Base-by-base conservation (phyloP, 2,888 invertebrate genomes). In the Nomada fucata region DNA sequence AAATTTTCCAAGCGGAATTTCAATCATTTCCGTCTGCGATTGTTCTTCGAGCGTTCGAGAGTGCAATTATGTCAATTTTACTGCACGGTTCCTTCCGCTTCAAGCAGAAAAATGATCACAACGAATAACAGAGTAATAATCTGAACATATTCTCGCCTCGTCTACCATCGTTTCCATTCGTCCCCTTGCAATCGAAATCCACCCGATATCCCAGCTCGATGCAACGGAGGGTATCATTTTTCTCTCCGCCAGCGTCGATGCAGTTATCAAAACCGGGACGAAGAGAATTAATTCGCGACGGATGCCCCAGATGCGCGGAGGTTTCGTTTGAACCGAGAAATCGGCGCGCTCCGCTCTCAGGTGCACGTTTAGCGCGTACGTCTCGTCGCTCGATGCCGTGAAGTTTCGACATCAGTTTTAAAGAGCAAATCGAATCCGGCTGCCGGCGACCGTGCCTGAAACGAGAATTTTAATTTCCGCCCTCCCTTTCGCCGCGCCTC, bases 381-480 rank as follows among this genome's bases (percentile, higher is more conserved):
- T 73, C 42, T 42, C 23, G 9, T 29, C 42, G 47, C 53, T 53
- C 52, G 63, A 74, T 23, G 63, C 57, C 50, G 47, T 60, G 55
- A 60, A 72, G 44, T 80, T 79, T 20, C 68, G 9, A 42, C 68
- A 23, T 44, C 57, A 71, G 71, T 82, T 76, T 77, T 69, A 76
- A 76, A 57, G 59, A 53, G 44, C 36, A 68, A 50, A 42, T 55
- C 67, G 72, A 60, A 76, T 73, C 53, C 29, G 59, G 60, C 47
- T 47, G 73, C 44, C 20, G 26, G 63, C 53, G 57, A 23, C 42
- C 44, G 26, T 42, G 44, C 9, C 53, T 44, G 18, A 50, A 59
- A 63, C 44, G 47, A 77, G 59, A 61, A 75, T 70, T 84, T 73
- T 78, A 85, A 81, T 84, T 84, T 83, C 75, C 78, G 70, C 53